Conservation (phyloP, 2,888 invertebrate species). For the Thereva nobilitata region DNA sequence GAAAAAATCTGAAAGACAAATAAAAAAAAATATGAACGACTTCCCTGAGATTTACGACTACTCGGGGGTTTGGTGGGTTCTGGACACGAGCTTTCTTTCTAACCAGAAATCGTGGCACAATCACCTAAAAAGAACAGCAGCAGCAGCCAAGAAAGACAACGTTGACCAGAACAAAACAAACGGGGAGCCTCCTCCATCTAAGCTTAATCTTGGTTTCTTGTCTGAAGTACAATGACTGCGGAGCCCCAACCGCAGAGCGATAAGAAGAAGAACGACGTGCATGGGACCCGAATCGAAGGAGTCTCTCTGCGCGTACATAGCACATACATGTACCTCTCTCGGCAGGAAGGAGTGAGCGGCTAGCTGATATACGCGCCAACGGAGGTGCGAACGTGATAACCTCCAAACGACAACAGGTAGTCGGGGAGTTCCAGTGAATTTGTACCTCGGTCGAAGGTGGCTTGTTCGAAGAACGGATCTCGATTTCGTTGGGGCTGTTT, state of each 20-base stretch:
- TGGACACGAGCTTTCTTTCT: conserved; percentile 1
- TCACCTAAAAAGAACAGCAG: conserved; percentile 1
- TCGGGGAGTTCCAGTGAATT: conserved; percentile 8
- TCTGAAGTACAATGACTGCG: no score
- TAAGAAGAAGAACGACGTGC: no score
- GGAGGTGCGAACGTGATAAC: conserved; percentile 5
- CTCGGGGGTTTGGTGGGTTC: background rate
- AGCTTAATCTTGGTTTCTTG: no score
- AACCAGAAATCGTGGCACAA: background rate
- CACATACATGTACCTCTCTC: conserved; percentile 7
- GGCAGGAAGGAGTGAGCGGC: background rate
- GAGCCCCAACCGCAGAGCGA: no score
- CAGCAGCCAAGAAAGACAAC: background rate
- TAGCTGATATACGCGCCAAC: no score
- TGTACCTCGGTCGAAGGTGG: background rate
- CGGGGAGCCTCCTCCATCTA: no score
- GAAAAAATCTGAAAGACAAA: background rate
- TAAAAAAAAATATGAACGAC: conserved; percentile 15
- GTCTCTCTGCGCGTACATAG: background rate
- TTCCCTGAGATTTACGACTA: conserved; percentile 8
- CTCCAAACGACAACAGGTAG: conserved; percentile 11
- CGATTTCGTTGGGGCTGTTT: background rate
- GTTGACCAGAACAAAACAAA: no score
- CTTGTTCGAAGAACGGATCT: background rate
- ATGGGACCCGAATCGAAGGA: background rate